phyloP scores from a whole-genome alignment of 2,888 invertebrate genomes.

The Lasius platythorax region DNA sequence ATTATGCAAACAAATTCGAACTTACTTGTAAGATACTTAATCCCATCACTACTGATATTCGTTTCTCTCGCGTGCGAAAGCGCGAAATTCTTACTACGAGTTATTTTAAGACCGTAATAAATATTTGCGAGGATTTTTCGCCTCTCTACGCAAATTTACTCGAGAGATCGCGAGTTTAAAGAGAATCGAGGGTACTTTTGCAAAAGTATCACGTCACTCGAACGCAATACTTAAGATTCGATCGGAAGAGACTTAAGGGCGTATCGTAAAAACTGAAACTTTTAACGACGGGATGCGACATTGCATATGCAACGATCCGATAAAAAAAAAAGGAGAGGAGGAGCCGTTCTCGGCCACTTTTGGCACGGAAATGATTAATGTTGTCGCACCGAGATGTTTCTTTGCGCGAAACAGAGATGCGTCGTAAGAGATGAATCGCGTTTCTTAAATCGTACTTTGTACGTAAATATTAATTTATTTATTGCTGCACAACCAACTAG shows the following conservation, averaged over 20 bases:
- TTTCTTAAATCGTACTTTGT: conserved; percentile 54
- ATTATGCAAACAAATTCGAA: too few relatives aligned
- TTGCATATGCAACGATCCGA: conserved; percentile 12
- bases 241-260: background rate
- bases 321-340: background rate
- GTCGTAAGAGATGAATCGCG: background rate
- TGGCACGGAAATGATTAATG: background rate
- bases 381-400: background rate
- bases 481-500: conserved; percentile 77
- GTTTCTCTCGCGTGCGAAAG: too few relatives aligned
- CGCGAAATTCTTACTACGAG: background rate
- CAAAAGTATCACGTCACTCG: background rate
- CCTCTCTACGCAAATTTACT: background rate
- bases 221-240: background rate
- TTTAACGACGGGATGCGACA: background rate
- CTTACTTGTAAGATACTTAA: too few relatives aligned
- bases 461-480: conserved; percentile 78
- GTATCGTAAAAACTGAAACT: background rate
- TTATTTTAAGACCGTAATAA: background rate
- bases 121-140: background rate
- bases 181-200: background rate
- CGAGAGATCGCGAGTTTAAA: background rate
- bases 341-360: background rate
- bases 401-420: background rate
- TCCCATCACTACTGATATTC: too few relatives aligned